Conservation (phyloP, 2,797 vertebrate genomes). For the Calcarius lapponicus region DNA sequence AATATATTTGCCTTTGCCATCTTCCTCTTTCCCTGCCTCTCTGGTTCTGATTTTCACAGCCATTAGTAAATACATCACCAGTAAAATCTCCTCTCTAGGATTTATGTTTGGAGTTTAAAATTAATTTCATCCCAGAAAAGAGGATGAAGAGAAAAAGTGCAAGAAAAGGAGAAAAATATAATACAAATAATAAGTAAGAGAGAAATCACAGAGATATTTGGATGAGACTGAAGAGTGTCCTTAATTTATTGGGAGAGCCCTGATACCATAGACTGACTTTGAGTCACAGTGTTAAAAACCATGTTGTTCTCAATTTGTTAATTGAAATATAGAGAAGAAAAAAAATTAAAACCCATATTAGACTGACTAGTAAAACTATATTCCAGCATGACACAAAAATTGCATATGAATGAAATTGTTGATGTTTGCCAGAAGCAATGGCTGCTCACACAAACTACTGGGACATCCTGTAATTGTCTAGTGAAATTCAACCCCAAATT, state of each 20-base stretch:
- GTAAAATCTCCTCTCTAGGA: conserved; percentile 21
- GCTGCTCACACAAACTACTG: not conserved
- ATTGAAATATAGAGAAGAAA: not conserved
- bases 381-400: not conserved
- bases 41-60: conserved; percentile 65
- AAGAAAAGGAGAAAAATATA: not conserved
- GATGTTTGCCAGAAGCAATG: not conserved
- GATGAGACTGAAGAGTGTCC: not conserved
- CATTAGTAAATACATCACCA: conserved; percentile 43
- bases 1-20: conserved; percentile 64
- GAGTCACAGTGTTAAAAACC: not conserved
- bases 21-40: conserved; percentile 37
- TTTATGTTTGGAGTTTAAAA: conserved; percentile 56
- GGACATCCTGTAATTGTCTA: not conserved
- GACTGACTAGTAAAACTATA: not conserved
- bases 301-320: not conserved
- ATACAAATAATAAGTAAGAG: not conserved
- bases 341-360: not conserved
- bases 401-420: not conserved
- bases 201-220: not conserved
- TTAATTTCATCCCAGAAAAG: not conserved
- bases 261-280: not conserved
- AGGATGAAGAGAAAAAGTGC: not conserved
- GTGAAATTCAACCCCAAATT: not conserved
- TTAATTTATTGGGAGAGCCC: not conserved